Conservation (phyloP, 1,140 invertebrate species). For the Vanessa tameamea region DNA sequence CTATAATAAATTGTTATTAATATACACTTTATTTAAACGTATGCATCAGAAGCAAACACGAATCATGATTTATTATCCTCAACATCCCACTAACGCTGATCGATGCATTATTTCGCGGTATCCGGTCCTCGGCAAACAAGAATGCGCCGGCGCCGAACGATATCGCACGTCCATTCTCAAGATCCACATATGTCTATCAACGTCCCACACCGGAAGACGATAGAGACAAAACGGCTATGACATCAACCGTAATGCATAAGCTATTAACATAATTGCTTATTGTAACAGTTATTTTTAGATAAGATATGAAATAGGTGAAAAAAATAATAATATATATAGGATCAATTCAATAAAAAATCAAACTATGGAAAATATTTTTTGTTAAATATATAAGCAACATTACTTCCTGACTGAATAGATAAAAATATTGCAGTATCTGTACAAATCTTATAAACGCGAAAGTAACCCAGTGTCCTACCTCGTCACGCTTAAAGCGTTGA, state of each 20-base stretch:
- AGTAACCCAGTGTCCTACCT: no score
- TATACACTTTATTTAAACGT: background rate
- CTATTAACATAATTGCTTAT: conserved; percentile 23
- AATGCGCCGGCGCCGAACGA: conserved; percentile 25
- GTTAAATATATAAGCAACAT: no score
- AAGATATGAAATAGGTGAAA: background rate
- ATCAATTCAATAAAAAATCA: background rate
- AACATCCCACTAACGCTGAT: background rate
- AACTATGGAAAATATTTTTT: background rate
- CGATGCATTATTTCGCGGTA: conserved; percentile 12
- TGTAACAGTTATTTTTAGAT: conserved; percentile 17
- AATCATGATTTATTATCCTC: conserved; percentile 11
- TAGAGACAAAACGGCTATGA: conserved; percentile 32
- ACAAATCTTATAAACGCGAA: no score
- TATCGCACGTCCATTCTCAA: conserved; percentile 31
- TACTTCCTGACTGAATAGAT: no score
- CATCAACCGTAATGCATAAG: conserved; percentile 16
- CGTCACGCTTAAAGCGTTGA: no score
- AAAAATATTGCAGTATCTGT: no score
- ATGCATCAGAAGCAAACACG: background rate
- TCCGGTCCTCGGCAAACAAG: conserved; percentile 27
- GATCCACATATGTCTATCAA: conserved; percentile 36
- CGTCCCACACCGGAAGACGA: conserved; percentile 37
- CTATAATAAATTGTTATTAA: background rate
- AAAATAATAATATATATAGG: background rate